Conservation (phyloP, 1,140 invertebrate species). For the Theocolax elegans region DNA sequence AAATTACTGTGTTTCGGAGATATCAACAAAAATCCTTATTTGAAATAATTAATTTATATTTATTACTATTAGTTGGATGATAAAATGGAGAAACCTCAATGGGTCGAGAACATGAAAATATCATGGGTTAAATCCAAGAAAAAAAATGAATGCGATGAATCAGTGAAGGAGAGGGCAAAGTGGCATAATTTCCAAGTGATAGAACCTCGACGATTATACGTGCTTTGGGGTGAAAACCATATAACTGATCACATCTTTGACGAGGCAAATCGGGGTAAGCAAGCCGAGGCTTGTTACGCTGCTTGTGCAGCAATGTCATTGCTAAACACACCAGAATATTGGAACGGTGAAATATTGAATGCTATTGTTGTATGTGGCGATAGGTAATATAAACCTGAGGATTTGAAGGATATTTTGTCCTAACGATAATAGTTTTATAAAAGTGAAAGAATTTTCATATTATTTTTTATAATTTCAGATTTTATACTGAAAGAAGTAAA, state of each 20-base stretch:
- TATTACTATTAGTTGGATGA: neutral
- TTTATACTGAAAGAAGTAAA: slow-evolving; percentile 50
- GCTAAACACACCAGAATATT: slow-evolving; percentile 59
- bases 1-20: too few relatives aligned
- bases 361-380: slow-evolving; percentile 57
- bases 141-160: neutral
- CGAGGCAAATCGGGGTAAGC: slow-evolving; percentile 52
- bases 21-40: neutral
- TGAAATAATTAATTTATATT: neutral
- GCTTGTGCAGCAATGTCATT: slow-evolving; percentile 58
- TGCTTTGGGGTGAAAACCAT: slow-evolving; percentile 55
- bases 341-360: slow-evolving; percentile 53
- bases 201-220: slow-evolving; percentile 50
- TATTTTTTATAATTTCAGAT: slow-evolving; percentile 33
- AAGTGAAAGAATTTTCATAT: too few relatives aligned
- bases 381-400: too few relatives aligned
- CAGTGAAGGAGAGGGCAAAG: neutral
- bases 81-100: slow-evolving; percentile 47
- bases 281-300: slow-evolving; percentile 54
- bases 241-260: slow-evolving; percentile 52
- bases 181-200: slow-evolving; percentile 57
- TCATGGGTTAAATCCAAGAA: slow-evolving; percentile 45
- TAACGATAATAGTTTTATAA: too few relatives aligned
- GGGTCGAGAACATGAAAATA: slow-evolving; percentile 47
- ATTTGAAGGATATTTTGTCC: too few relatives aligned